Evolutionary conservation across 2,797 vertebrate genomes (phyloP).

Genomic region (Urosaurus nigricauda): DNA sequence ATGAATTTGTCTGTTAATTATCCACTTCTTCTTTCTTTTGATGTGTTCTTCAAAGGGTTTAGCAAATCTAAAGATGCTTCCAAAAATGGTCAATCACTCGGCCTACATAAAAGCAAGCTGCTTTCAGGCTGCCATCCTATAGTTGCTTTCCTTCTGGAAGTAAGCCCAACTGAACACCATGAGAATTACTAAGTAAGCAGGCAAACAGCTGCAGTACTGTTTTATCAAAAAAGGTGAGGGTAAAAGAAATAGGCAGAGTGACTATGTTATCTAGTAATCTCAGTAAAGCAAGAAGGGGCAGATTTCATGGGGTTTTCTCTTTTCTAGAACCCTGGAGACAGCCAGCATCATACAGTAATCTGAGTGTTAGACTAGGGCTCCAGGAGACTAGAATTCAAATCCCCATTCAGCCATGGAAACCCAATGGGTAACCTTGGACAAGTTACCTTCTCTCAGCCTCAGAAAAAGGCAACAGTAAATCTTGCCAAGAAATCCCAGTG

Average conservation of each 20-base stretch:
- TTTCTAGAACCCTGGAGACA: not conserved
- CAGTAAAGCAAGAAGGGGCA: not conserved
- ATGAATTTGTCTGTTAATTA: conserved; percentile 25
- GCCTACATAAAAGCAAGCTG: too few relatives aligned
- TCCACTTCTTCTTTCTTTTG: conserved; percentile 10
- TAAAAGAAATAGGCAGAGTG: not conserved
- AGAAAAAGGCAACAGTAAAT: too few relatives aligned
- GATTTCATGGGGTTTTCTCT: not conserved
- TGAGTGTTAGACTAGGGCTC: too few relatives aligned
- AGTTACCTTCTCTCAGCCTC: too few relatives aligned
- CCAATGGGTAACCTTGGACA: too few relatives aligned
- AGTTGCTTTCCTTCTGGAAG: not conserved
- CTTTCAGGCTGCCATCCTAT: not conserved
- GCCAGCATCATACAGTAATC: not conserved
- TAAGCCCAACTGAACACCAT: not conserved
- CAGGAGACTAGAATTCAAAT: too few relatives aligned
- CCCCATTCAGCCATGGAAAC: too few relatives aligned
- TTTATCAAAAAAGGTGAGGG: not conserved
- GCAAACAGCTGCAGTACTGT: not conserved
- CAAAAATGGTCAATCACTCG: not conserved
- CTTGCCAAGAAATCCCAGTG: too few relatives aligned
- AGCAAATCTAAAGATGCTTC: not conserved
- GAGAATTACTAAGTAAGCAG: not conserved
- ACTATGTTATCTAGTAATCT: too few relatives aligned
- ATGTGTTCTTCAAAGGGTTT: not conserved